Evolutionary conservation across 2,888 invertebrate genomes (phyloP).

Genomic region (Camponotus fellah): DNA sequence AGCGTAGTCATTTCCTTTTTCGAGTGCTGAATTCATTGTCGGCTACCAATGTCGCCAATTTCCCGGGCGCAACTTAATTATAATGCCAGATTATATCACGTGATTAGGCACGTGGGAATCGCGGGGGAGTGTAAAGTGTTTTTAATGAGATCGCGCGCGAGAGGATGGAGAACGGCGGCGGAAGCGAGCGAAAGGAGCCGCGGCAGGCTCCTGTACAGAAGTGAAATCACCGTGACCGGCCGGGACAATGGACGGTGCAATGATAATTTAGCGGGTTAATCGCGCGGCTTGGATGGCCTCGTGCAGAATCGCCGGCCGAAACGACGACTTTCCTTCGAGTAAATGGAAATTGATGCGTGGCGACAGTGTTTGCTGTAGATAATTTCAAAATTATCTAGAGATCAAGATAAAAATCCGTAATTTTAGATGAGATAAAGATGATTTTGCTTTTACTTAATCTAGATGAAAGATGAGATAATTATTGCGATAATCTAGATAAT

Average conservation of each 20-base stretch:
- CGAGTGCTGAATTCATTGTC: conserved; percentile 27
- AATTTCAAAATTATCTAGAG: too few species aligned
- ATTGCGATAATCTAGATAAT: too few species aligned
- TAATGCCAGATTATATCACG: conserved; percentile 40
- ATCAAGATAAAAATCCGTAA: too few species aligned
- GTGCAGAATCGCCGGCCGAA: conserved; percentile 43
- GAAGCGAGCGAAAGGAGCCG: conserved; percentile 55
- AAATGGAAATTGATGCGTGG: conserved; percentile 26
- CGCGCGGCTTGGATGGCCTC: conserved; percentile 40
- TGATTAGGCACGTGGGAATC: conserved; percentile 42
- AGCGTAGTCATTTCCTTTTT: conserved; percentile 23
- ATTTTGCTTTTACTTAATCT: too few species aligned
- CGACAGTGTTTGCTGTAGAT: too few species aligned
- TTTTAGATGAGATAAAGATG: too few species aligned
- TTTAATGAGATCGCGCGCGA: conserved; percentile 40
- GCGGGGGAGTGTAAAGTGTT: conserved; percentile 31
- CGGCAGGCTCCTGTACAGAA: conserved; percentile 37
- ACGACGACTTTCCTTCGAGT: conserved; percentile 28
- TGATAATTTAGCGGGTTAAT: conserved; percentile 52
- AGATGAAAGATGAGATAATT: too few species aligned
- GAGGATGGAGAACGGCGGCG: conserved; percentile 44
- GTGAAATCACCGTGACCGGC: conserved; percentile 59
- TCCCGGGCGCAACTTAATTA: conserved; percentile 30
- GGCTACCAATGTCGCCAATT: conserved; percentile 38
- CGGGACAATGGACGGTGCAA: conserved; percentile 52